Evolutionary conservation across 2,888 invertebrate genomes (phyloP), one percentile per base, ranked within the genome.

Genomic region (Tholera decimalis): DNA sequence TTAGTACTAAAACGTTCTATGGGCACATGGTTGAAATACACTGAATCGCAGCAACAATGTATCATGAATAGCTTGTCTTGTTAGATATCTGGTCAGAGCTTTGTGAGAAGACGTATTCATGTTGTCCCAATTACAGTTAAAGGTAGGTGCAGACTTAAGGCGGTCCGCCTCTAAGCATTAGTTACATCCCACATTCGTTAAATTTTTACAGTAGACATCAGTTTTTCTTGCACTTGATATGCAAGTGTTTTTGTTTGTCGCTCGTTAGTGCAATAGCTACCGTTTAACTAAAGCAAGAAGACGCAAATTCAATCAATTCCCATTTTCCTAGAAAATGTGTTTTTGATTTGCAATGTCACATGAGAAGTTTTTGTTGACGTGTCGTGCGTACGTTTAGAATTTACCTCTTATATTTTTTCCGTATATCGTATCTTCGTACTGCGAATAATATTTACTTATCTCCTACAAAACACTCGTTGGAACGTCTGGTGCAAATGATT

Each of bases 1-100:
- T 79, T 77, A 77, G 51, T 69, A 59, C 65, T 72, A 65, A 65
- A 71, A 59, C 59, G 64, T 63, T 47, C 55, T 47, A 46, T 44
- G n/a, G n/a, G n/a, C n/a, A 63, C 24, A 61, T 53, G 66, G 46
- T 37, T 62, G 53, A 50, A 63, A 54, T 58, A 26, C 58, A 47
- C 58, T 68, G 68, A 63, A 70, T 65, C 57, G 66, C 57, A 26
- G 39, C 53, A 46, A 65, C 55, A 58, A 55, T 47, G 20, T 69
- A 53, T 53, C 71, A 71, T 59, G 41, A 63, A 68, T 63, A 66
- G 49, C 33, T 20, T 28, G 67, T 60, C 71, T 61, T 53, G 74
- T 62, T 61, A 61, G 60, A n/a, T n/a, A n/a, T n/a, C 60, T 69
- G 63, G 44, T 24, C 44, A 55, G 41, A 58, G 69, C 63, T 43